Evolutionary conservation across 1,140 invertebrate genomes (phyloP).

Genomic region (Onthophagus taurus): DNA sequence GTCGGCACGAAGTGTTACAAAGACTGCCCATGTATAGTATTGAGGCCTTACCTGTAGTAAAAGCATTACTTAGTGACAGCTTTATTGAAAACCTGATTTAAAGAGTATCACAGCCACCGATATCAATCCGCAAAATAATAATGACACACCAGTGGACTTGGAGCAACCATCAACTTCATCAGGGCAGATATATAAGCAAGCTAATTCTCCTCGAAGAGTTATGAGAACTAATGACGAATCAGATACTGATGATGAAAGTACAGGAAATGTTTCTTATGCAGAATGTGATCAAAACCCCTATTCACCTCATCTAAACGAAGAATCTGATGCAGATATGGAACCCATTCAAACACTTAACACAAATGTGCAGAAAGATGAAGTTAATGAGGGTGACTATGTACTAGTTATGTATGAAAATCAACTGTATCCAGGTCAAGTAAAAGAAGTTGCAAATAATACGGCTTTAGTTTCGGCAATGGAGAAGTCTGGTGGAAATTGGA

Average conservation of each 20-base stretch:
- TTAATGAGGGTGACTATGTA: not conserved
- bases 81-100: constrained; percentile 1
- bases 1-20: constrained; percentile 4
- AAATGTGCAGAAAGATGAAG: not conserved
- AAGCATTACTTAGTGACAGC: constrained; percentile 2
- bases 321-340: constrained; percentile 2
- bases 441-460: constrained; percentile 1
- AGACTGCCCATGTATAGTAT: constrained; percentile 4
- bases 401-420: not conserved
- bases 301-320: constrained; percentile 1
- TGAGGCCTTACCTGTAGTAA: not conserved
- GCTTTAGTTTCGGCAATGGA: constrained; percentile 1
- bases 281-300: not conserved
- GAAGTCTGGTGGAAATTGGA: too few relatives aligned
- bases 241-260: constrained; percentile 1
- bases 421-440: constrained; percentile 1
- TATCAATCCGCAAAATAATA: constrained; percentile 1
- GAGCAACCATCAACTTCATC: not conserved
- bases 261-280: constrained; percentile 1
- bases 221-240: not conserved
- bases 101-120: not conserved
- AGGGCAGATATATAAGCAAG: not conserved
- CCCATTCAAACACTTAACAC: constrained; percentile 1
- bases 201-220: constrained; percentile 2
- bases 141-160: not conserved